phyloP scores from a whole-genome alignment of 1,140 invertebrate species.

The Cydia strobilella region DNA sequence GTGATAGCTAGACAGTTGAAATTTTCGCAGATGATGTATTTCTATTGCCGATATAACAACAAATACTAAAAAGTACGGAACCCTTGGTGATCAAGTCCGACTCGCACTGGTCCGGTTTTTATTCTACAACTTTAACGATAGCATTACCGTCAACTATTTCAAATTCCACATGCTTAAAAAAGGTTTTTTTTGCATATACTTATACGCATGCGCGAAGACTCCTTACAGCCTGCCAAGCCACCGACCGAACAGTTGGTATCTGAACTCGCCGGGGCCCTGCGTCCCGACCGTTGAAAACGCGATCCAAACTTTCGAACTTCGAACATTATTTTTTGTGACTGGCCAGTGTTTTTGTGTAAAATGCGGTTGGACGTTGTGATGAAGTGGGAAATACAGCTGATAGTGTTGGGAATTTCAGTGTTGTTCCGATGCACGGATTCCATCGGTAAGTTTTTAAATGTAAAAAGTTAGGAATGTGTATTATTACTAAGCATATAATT shows the following conservation, averaged over 20 bases:
- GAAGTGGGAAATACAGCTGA: constrained; percentile 54
- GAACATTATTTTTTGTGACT: constrained; percentile 40
- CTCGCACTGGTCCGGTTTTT: too few relatives aligned
- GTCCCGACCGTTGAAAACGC: neutral
- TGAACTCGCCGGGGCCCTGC: neutral
- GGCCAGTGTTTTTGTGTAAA: constrained; percentile 23
- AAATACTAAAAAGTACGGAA: too few relatives aligned
- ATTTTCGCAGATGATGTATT: too few relatives aligned
- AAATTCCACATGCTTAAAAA: constrained; percentile 16
- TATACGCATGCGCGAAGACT: constrained; percentile 19
- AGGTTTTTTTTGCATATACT: neutral
- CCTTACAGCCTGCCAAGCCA: constrained; percentile 11
- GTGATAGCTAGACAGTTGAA: too few relatives aligned
- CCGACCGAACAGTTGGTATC: constrained; percentile 10
- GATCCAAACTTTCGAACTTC: constrained; percentile 34
- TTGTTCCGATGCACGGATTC: constrained; percentile 69
- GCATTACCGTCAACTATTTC: neutral
- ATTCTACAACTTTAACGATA: too few relatives aligned
- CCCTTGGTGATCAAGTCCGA: too few relatives aligned
- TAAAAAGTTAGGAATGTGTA: neutral
- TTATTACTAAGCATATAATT: too few relatives aligned
- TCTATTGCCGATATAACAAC: too few relatives aligned
- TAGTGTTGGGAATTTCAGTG: constrained; percentile 72
- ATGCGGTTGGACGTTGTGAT: constrained; percentile 51
- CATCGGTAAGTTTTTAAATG: constrained; percentile 60